Percentiles rank a stretch among this genome's conserved stretches.
phyloP scores from a whole-genome alignment of 1,140 invertebrate species.

The Diachasmimorpha longicaudata region DNA sequence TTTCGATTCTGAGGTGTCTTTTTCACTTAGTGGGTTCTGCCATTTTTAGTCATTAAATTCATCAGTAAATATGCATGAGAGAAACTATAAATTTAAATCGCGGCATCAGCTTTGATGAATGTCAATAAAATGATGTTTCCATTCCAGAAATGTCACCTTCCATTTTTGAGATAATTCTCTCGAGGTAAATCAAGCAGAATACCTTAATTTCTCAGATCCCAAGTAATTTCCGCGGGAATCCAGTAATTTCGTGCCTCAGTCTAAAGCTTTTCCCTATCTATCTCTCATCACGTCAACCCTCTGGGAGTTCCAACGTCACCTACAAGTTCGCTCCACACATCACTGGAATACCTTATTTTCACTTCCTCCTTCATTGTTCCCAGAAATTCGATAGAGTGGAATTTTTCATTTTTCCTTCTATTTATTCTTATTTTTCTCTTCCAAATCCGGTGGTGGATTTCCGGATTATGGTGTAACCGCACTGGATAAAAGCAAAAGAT shows the following conservation, averaged over 20 bases:
- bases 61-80: too few species aligned
- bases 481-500: neutral
- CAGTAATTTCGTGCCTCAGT: neutral
- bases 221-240: neutral
- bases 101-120: too few species aligned
- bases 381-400: neutral
- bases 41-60: too few species aligned
- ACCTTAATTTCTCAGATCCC: neutral
- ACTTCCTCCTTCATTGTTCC: neutral
- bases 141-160: neutral
- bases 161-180: neutral
- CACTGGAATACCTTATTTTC: neutral
- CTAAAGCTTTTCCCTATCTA: neutral
- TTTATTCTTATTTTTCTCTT: neutral
- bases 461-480: neutral
- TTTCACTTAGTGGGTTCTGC: too few species aligned
- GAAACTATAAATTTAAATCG: too few species aligned
- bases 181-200: neutral
- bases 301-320: neutral
- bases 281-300: neutral
- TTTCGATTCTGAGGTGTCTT: too few species aligned
- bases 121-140: neutral
- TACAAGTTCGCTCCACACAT: neutral
- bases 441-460: neutral
- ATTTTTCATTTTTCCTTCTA: neutral